Evolutionary conservation across 2,888 invertebrate genomes (phyloP), one percentile per base, ranked within the genome.

Genomic region (Andrena minutula): DNA sequence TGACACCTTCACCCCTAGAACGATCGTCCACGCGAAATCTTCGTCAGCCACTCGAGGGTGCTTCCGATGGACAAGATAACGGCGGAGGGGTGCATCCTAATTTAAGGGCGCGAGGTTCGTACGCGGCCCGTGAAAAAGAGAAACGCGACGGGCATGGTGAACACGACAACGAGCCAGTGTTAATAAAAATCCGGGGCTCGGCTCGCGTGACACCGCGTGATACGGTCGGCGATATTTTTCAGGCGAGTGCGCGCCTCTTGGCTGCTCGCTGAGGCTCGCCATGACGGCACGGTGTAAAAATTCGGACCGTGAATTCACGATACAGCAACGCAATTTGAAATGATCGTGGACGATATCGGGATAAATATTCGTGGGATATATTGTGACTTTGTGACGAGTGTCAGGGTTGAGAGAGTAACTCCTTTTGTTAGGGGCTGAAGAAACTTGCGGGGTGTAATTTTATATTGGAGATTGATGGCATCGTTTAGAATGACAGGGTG

Each of bases 171-270:
- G 61, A n/a, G n/a, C 7, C 64, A 69, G 76, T 60, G 84, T 79
- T 88, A 88, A 86, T 87, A 83, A 88, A 87, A 88, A 86, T 85
- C 82, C 80, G 63, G 58, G 60, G 16, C 41, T 49, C 35, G 41
- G 71, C 20, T 88, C 79, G 86, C 88, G 87, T 88, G 87, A 88
- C 88, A 64, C 41, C 51, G 7, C 49, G 76, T 66, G 87, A 88
- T 88, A 87, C 76, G 76, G 76, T 86, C 83, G 56, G 73, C 75
- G 70, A 70, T 84, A 86, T 88, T 87, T 87, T 88, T 73, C 74
- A 63, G 23, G 74, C 53, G 76, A n/a, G 49, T 64, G 73, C 70
- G 75, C 85, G 75, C 75, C 65, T 65, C 53, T 73, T 69, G 64
- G 78, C 47, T 61, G 76, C 76, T 49, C 47, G 28, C 49, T 3